phyloP scores from a whole-genome alignment of 2,113 vertebrate species.

The Stegostoma tigrinum region DNA sequence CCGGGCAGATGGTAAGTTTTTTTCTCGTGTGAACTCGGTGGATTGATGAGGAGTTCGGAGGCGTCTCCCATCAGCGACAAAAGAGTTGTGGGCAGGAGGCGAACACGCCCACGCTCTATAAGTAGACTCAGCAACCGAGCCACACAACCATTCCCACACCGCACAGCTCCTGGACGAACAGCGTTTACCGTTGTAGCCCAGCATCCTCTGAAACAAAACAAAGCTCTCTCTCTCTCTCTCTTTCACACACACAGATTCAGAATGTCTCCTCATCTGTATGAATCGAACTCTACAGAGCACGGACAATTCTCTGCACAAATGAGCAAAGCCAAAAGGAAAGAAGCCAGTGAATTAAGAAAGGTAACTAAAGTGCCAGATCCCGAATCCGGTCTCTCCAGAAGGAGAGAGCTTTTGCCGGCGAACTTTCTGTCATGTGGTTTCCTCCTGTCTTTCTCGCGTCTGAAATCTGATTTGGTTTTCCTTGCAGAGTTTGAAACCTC shows the following conservation, averaged over 20 bases:
- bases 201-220: no score
- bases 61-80: background rate
- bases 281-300: background rate
- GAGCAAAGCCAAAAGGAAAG: slow-evolving; percentile 49
- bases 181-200: background rate
- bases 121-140: background rate
- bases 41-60: no score
- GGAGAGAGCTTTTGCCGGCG: fast-evolving
- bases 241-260: background rate
- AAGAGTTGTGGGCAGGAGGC: background rate
- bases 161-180: background rate
- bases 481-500: slow-evolving; percentile 71
- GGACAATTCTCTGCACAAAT: background rate
- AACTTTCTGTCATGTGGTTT: background rate
- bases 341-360: slow-evolving; percentile 61
- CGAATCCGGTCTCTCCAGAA: background rate
- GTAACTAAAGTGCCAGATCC: slow-evolving; percentile 45
- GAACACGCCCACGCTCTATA: background rate
- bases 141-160: background rate
- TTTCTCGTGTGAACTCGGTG: background rate
- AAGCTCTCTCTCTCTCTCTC: background rate
- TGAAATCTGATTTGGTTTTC: background rate
- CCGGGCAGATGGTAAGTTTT: background rate
- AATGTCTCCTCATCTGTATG: slow-evolving; percentile 20
- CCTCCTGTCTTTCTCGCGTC: background rate